A percentile compares a stretch with the other conserved stretches of the same genome.
Conservation (phyloP, 2,113 vertebrate genomes). For the Channa maculata region DNA sequence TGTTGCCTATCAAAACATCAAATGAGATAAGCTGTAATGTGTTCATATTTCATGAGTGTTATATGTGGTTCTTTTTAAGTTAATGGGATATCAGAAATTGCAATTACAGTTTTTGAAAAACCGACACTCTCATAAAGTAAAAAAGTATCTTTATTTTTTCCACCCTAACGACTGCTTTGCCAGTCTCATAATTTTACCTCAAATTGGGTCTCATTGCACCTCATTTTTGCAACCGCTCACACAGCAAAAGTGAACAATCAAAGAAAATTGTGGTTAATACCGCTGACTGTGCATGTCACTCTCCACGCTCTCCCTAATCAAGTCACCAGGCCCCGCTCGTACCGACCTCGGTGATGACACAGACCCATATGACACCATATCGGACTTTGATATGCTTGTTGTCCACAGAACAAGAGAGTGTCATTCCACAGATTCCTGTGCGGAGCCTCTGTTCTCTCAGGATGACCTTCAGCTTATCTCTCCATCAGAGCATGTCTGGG, state of each 20-base stretch:
- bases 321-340: slow-evolving; percentile 35
- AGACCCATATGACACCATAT: slow-evolving; percentile 56
- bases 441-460: slow-evolving; percentile 77
- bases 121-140: neutral
- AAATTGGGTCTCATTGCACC: neutral
- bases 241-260: slow-evolving; percentile 23
- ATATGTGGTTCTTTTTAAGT: slow-evolving; percentile 41
- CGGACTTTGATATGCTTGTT: slow-evolving; percentile 69
- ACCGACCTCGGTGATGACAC: slow-evolving; percentile 59
- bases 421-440: slow-evolving; percentile 81
- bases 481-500: slow-evolving; percentile 79
- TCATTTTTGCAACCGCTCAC: slow-evolving; percentile 19
- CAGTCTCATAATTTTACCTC: slow-evolving; percentile 6
- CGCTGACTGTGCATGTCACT: slow-evolving; percentile 47
- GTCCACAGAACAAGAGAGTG: slow-evolving; percentile 71
- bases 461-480: slow-evolving; percentile 85
- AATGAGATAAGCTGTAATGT: slow-evolving; percentile 51
- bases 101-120: slow-evolving; percentile 33
- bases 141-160: slow-evolving; percentile 2
- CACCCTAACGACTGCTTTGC: slow-evolving; percentile 26
- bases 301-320: slow-evolving; percentile 21
- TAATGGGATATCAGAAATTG: slow-evolving; percentile 31
- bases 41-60: slow-evolving; percentile 56
- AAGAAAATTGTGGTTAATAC: slow-evolving; percentile 32
- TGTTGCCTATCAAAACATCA: slow-evolving; percentile 58